Base-by-base conservation (phyloP, 2,888 invertebrate genomes). In the Odontothrips loti region DNA sequence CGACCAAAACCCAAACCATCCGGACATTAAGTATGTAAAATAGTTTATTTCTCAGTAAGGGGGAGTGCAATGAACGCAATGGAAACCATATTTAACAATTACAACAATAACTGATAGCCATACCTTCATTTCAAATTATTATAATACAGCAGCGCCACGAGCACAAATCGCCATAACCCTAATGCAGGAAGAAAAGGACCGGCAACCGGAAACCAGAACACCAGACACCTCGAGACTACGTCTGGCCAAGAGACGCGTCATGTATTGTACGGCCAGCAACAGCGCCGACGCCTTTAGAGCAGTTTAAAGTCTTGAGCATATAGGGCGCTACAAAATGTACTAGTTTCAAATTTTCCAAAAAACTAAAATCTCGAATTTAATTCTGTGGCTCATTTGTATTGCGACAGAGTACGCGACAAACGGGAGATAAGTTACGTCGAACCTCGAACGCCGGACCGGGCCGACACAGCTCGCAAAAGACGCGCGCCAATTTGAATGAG, bases 111-210 rank as follows among this genome's bases (percentile, higher is more conserved):
- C 0, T 11, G 68, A 2, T 4, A n/a, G 10, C 11, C 68, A 11
- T 68, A 68, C 68, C 68, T 68, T 68, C 68, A 68, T 68, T 68
- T 68, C 27, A 23, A 23, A 4, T 23, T 68, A 23, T 68, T 68
- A 23, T 23, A 23, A 8, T 68, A 11, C n/a, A 20, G 11, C 23
- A 23, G 68, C 68, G 68, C 68, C 68, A 68, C 68, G 68, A 68
- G 68, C 68, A 68, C 68, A 68, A 23, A 68, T 68, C 23, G n/a
- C 68, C 68, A 68, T 68, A 68, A 68, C 68, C 68, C 23, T 23
- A 68, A 23, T 23, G 23, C 68, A 68, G 68, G 68, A 68, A 68
- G 68, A 68, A 68, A 68, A 68, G 68, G 68, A 68, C 68, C 68
- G 68, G 68, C 23, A 6, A 23, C 68, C 68, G 68, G 68, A 68